Evolutionary conservation across 2,797 vertebrate species (phyloP), one percentile per base, ranked within the genome.

Genomic region (Pantherophis vulpinus): DNA sequence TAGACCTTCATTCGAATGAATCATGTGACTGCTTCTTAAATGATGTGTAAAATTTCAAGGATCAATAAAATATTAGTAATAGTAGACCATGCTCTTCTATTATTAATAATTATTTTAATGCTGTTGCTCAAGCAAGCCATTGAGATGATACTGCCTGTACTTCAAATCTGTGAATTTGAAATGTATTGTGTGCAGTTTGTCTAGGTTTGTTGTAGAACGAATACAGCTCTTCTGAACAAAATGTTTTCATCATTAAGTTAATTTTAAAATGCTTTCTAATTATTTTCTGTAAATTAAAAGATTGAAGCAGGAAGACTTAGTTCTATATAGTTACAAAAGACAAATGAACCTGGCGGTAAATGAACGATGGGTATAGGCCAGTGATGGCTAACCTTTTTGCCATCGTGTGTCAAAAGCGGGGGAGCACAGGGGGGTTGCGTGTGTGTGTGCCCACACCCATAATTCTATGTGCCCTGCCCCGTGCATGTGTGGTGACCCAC

Each of bases 1-100:
- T 97, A 97, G 97, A 96, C 98, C 97, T 98, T 98, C 98, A 98
- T 98, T 98, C 98, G 95, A 95, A 97, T 98, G 98, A 99, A 98
- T 98, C 98, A 98, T 98, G 97, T 97, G 98, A 97, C 97, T 96
- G 97, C 96, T 97, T 97, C 97, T 97, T 97, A 97, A 97, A 96
- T 96, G 97, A 95, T 95, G 96, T 98, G 97, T 98, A 98, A 98
- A 98, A 98, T 98, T 97, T 97, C 97, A 96, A 94, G 95, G 95
- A 96, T 93, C 97, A 97, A 97, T 98, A 95, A 86, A 90, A 92
- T 97, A 92, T 94, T 97, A 95, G 97, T 95, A 88, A 92, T 97
- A 91, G 42, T 91, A 93, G 91, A 91, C 93, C 92, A 51, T 94
- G 51, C 91, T 79, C 55, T 56, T 88, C 3, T 66, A 74, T 70